Evolutionary conservation across 2,888 invertebrate species (phyloP), one percentile per base, ranked within the genome.

Genomic region (Malthinus seriepunctatus): DNA sequence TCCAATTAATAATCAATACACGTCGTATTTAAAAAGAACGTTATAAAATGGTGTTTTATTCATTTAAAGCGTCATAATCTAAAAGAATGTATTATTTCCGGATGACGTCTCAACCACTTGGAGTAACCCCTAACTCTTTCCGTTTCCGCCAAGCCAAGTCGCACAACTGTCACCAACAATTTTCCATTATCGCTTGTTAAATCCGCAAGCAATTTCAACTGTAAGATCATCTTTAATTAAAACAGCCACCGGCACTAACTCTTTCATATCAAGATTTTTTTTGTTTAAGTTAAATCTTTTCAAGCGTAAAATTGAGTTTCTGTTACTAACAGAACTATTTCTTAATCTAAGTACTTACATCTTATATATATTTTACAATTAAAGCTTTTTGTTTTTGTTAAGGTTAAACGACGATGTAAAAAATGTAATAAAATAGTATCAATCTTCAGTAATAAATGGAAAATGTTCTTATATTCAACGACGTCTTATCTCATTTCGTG

Each of bases 401-500:
- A 39, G 9, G 32, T 2, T 49, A 49, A 32, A 9, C 23, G 23
- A 32, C 31, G 38, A 49, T 44, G 46, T 35, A n/a, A 47, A 56
- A 12, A 12, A 51, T 32, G 46, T 37, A 34, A 51, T 56, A 56
- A 51, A 51, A 38, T 32, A 56, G 51, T 56, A 56, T 51, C 39
- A 14, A 31, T 46, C 33, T 11, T 44, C 56, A 60, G 52, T 60
- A 51, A 56, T 51, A 54, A 54, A 49, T 55, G 44, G 31, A 42
- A 42, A 37, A 56, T 39, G 56, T 44, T 51, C 56, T 51, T 33
- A 47, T 48, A 60, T 55, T 55, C 55, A 56, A 60, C 48, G 56
- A 56, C 56, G 39, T 64, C 60, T 61, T 60, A 64, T 72, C 71
- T 72, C 71, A 75, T 74, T 75, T 74, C 74, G 72, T 71, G 75